Base-by-base conservation (phyloP, 2,113 vertebrate genomes). In the Mungos mungo region DNA sequence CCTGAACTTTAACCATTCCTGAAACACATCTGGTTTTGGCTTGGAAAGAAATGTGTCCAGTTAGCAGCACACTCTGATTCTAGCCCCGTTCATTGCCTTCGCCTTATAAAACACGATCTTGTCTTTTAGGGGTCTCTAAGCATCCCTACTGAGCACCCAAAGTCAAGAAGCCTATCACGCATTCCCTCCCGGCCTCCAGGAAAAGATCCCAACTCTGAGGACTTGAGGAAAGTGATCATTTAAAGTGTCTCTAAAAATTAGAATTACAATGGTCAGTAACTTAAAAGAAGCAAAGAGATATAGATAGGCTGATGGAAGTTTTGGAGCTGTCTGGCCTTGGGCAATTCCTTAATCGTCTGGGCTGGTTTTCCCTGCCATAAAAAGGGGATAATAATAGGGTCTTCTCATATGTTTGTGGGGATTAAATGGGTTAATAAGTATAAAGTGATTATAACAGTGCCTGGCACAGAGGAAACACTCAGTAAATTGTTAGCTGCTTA, bases 1-100 rank as follows among this genome's bases (percentile, higher is more conserved):
- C n/a, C 38, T 88, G 65, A 83, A 69, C 88, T 54, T 92, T 80
- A 88, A 71, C 38, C 90, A 88, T 68, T 87, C 23, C 81, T 72
- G 52, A 29, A 77, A 66, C 3, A 41, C 29, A 31, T 12, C 2
- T 11, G 16, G 12, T 93, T 88, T 35, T 14, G 66, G 38, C 72
- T 83, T 92, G 50, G 29, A 91, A 86, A 96, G 74, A 21, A 85
- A 88, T 76, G 54, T 25, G 23, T 65, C 54, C 50, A 45, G 14
- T 16, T 21, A 65, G 47, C 14, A 63, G 47, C 33, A 21, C 52
- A 1, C 45, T 80, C 54, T 52, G 3, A 29, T 69, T 81, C 93
- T 8, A 33, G 9, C 27, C 23, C 57, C 45, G 3, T 16, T 31
- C 54, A 9, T 1, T 33, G n/a, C 38, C 25, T 54, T 7, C 5